Evolutionary conservation across 2,888 invertebrate species (phyloP).

Genomic region (Lasioglossum vierecki): DNA sequence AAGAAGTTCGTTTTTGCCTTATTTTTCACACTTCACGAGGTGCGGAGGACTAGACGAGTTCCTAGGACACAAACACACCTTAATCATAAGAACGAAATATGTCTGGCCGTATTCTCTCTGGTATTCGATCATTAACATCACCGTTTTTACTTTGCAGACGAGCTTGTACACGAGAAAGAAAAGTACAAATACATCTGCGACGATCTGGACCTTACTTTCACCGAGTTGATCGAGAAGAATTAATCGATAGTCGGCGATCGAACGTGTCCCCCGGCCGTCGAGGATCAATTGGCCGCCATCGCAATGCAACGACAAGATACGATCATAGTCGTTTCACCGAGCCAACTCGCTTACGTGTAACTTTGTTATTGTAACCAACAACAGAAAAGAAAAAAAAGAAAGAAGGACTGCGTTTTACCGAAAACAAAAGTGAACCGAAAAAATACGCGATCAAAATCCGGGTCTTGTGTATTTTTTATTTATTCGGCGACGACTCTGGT

Average conservation of each 20-base stretch:
- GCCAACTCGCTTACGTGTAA: conserved; percentile 66
- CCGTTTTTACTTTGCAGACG: conserved; percentile 88
- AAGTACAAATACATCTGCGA: conserved; percentile 99
- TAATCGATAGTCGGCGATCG: conserved; percentile 45
- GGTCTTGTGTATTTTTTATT: conserved; percentile 27
- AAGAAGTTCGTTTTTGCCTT: not conserved
- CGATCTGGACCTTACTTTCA: conserved; percentile 99
- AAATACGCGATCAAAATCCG: conserved; percentile 67
- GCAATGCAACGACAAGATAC: conserved; percentile 11
- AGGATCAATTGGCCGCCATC: conserved; percentile 43
- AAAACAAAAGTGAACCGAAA: conserved; percentile 43
- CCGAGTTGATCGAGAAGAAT: conserved; percentile 89
- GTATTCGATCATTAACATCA: conserved; percentile 21
- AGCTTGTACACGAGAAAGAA: conserved; percentile 98
- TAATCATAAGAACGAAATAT: not conserved
- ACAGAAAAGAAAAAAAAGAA: not conserved
- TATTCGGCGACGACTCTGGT: conserved; percentile 14
- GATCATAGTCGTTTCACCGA: conserved; percentile 34
- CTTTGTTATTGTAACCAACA: conserved; percentile 82
- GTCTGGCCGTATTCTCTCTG: not conserved
- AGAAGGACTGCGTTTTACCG: conserved; percentile 66
- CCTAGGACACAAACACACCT: conserved; percentile 15
- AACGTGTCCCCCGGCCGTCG: conserved; percentile 51
- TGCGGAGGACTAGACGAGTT: not conserved
- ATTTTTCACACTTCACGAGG: not conserved